Base-by-base conservation (phyloP, 2,888 invertebrate species). In the Lithophane leautieri region DNA sequence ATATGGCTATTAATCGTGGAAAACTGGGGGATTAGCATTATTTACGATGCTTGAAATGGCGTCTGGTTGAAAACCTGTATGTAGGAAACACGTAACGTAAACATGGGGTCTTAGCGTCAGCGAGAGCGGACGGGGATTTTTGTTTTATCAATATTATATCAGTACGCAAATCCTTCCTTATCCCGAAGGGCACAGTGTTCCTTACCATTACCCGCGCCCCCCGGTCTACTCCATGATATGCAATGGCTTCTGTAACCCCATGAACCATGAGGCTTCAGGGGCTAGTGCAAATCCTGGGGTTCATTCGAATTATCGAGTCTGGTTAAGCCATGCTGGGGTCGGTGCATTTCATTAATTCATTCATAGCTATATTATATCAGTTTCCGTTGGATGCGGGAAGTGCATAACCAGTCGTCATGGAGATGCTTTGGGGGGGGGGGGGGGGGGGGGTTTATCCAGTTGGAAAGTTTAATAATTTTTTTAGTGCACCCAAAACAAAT, bases 11-110 rank as follows among this genome's bases (percentile, higher is more conserved):
- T 86, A 83, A 84, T 86, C 82, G 65, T 71, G 74, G 66, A 78
- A 82, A 82, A 84, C 82, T 76, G 42, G 52, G n/a, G 79, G 79
- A 73, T 88, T 87, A 88, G 28, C 73, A 81, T 70, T 81, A 83
- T 84, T 84, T 86, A 87, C 76, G 69, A 78, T 69, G 69, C 67
- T 69, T 58, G 60, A 80, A 86, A 81, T 74, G 60, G 70, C 54
- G 72, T 60, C 58, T 71, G 65, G 69, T 61, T 74, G 54, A 72
- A 76, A 60, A 76, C 62, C 67, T 84, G 66, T 78, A 28, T 60
- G 25, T 54, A 69, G 47, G 9, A 47, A 22, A 62, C 28, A 75
- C 69, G 67, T 76, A 56, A 73, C 22, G 2, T 63, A 61, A 75
- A 47, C 60, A 0, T 44, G 4, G 28, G 70, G 70, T 70, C 28